Percentiles rank a stretch among this genome's conserved stretches.
Evolutionary conservation across 1,140 invertebrate species (phyloP).

Genomic region (Drosophila chauvacae): DNA sequence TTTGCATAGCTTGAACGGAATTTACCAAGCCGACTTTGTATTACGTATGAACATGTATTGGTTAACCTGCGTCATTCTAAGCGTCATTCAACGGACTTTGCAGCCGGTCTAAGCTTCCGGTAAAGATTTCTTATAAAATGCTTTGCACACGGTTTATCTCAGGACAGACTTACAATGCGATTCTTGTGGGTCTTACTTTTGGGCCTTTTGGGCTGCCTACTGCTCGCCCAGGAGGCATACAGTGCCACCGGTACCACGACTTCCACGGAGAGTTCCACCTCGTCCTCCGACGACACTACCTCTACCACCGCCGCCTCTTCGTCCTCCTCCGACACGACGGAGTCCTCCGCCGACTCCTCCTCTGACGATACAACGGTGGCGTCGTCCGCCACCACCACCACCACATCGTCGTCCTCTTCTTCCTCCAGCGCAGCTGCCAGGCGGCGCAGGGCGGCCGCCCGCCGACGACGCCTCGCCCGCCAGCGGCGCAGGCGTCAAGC

Average conservation of each 20-base stretch:
- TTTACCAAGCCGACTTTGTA: not conserved
- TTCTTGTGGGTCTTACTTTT: conserved; percentile 16
- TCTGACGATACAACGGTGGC: not conserved
- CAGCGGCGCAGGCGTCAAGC: conserved; percentile 20
- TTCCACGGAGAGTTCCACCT: conserved; percentile 1
- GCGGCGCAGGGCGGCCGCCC: conserved; percentile 8
- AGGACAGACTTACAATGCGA: conserved; percentile 21
- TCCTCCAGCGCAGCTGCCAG: conserved; percentile 26
- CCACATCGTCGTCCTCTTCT: conserved; percentile 5
- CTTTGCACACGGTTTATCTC: not conserved
- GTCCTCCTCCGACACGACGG: conserved; percentile 1
- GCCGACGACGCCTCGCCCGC: conserved; percentile 21
- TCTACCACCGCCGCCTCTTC: not conserved
- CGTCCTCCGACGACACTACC: not conserved
- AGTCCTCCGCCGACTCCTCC: not conserved
- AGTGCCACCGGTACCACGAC: not conserved
- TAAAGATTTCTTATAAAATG: conserved; percentile 3
- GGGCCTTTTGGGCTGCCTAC: conserved; percentile 29
- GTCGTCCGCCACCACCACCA: conserved; percentile 1
- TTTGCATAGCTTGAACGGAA: conserved; percentile 8
- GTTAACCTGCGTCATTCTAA: not conserved
- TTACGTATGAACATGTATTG: not conserved
- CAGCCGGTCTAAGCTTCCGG: not conserved
- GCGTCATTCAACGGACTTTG: too few relatives aligned
- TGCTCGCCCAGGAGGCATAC: conserved; percentile 16